Conservation (phyloP, 2,113 vertebrate genomes). For the Osmerus mordax region DNA sequence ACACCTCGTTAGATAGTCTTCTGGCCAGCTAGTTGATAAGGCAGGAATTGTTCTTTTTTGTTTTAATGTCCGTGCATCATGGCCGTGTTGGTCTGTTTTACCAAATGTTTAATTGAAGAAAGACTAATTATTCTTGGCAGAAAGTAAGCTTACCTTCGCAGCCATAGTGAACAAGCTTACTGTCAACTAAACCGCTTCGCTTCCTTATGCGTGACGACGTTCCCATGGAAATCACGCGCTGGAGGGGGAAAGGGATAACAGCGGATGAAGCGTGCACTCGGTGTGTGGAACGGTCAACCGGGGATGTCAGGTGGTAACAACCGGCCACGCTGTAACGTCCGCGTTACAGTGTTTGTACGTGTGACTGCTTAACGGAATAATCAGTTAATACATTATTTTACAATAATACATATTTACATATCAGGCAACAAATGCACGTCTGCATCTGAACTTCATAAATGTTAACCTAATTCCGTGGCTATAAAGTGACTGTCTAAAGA, state of each 20-base stretch:
- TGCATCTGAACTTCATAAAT: no score
- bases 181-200: slow-evolving; percentile 36
- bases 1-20: slow-evolving; percentile 26
- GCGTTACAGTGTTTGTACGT: neutral
- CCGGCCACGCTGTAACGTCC: neutral
- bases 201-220: slow-evolving; percentile 59
- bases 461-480: no score
- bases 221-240: slow-evolving; percentile 60
- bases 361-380: neutral
- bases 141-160: slow-evolving; percentile 71
- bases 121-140: neutral
- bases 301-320: neutral
- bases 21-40: neutral
- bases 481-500: no score
- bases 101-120: neutral
- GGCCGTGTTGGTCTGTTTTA: no score
- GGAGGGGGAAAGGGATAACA: slow-evolving; percentile 28
- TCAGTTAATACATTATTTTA: no score
- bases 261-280: slow-evolving; percentile 37
- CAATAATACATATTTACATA: no score
- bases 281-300: slow-evolving; percentile 23
- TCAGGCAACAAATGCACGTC: no score
- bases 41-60: neutral
- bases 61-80: no score
- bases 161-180: slow-evolving; percentile 69